Evolutionary conservation across 2,797 vertebrate species (phyloP), one percentile per base, ranked within the genome.

Genomic region (Pipistrellus kuhlii): DNA sequence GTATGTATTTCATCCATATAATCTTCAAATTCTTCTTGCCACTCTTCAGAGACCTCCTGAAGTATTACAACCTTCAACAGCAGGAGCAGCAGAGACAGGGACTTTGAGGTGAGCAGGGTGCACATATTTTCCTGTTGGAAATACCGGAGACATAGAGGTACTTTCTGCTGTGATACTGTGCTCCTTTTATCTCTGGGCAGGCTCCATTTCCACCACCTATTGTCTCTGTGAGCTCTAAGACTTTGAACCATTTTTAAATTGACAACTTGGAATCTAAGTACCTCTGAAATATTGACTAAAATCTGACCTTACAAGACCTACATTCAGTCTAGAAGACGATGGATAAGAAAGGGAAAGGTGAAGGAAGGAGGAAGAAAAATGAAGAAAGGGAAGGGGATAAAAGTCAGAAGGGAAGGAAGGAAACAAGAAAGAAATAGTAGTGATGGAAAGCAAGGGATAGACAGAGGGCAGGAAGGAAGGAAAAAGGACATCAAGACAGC

Each of bases 1-100:
- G n/a, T 7, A 4, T 0, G 0, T 30, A 89, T 0, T 9, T 92
- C 46, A 1, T 3, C 44, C 0, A 44, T 0, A 27, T 41, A 55
- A 35, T 93, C 80, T 41, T 6, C 38, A 41, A 41, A 7, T 6
- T 7, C 1, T 41, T 41, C 38, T 41, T 3, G 6, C 38, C 6
- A 1, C 6, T 41, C 38, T 41, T 41, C 38, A 41, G 6, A 41
- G 38, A 7, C 6, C 38, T 41, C 38, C 38, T 41, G 44, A 44
- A 44, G 44, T 1, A 1, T 17, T 32, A 23, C 12, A 21, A 88
- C 13, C 14, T 62, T 30, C 53, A 71, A 72, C 38, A 94, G 38
- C 72, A 95, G 14, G 17, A 95, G n/a, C 8, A 90, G 53, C 85
- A 88, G 35, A 85, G 38, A 25, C 46, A 90, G 48, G 11, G 3